Conservation (phyloP, 1,140 invertebrate genomes). For the Saccostrea cuccullata region DNA sequence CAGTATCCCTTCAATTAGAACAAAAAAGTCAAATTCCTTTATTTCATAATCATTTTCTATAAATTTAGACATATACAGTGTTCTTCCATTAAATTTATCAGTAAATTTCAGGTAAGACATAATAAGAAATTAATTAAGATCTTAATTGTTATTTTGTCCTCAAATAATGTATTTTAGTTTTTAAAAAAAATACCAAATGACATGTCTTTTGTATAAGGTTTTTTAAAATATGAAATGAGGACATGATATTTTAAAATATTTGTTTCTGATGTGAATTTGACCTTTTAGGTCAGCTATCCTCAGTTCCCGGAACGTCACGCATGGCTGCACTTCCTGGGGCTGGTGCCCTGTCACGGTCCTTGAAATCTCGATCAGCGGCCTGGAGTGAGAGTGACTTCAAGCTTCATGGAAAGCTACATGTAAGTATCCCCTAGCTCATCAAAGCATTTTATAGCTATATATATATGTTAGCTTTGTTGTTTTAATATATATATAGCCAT, state of each 20-base stretch:
- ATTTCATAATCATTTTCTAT: no score
- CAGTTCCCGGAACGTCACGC: conserved; percentile 43
- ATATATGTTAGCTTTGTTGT: neutral
- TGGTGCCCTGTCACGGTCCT: conserved; percentile 46
- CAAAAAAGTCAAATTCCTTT: no score
- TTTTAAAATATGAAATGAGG: no score
- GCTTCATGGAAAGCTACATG: conserved; percentile 52
- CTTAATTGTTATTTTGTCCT: no score
- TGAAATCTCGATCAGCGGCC: conserved; percentile 49
- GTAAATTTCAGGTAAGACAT: no score
- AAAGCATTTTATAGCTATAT: neutral
- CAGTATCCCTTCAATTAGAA: neutral
- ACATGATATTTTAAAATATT: neutral
- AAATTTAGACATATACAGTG: no score
- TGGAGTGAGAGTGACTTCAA: conserved; percentile 58
- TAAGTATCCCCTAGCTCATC: conserved; percentile 14
- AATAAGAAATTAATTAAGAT: no score
- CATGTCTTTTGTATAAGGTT: no score
- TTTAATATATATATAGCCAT: neutral
- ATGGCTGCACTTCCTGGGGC: conserved; percentile 53
- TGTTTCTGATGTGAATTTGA: conserved; percentile 25
- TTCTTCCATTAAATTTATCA: no score
- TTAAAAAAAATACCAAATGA: no score
- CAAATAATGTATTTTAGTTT: no score
- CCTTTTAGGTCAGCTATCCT: conserved; percentile 50